phyloP scores from a whole-genome alignment of 1,140 invertebrate species.

The Drosophila pectinifera region DNA sequence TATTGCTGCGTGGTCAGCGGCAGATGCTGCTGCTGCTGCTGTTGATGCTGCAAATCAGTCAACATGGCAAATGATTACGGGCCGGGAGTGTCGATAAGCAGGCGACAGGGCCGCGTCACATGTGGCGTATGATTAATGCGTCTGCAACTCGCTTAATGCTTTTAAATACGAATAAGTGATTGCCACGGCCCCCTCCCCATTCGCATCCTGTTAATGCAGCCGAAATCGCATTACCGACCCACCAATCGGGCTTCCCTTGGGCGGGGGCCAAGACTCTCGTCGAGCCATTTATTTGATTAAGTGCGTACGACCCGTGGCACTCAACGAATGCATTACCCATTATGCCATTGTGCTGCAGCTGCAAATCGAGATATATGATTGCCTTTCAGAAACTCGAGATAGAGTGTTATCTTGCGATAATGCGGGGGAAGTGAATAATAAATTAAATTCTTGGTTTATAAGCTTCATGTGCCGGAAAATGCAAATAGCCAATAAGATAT shows the following conservation, averaged over 20 bases:
- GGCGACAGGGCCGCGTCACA: constrained; percentile 34
- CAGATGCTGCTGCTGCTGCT: constrained; percentile 25
- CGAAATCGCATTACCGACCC: constrained; percentile 37
- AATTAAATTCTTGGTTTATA: neutral
- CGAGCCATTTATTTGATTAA: constrained; percentile 41
- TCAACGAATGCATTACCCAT: constrained; percentile 18
- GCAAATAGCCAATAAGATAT: neutral
- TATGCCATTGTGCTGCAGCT: constrained; percentile 4
- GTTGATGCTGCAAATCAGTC: constrained; percentile 52
- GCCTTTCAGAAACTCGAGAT: neutral
- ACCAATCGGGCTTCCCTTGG: neutral
- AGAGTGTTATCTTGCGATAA: neutral
- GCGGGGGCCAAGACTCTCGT: constrained; percentile 3
- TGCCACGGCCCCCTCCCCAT: constrained; percentile 5
- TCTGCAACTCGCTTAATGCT: constrained; percentile 55
- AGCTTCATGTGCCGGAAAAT: too few relatives aligned
- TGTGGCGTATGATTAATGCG: constrained; percentile 69
- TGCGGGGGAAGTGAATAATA: neutral
- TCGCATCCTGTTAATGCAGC: constrained; percentile 44
- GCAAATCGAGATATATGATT: constrained; percentile 9
- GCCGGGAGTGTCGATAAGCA: constrained; percentile 50
- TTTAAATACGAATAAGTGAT: constrained; percentile 66
- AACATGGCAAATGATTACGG: constrained; percentile 45
- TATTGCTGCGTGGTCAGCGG: constrained; percentile 27
- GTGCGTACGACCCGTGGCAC: constrained; percentile 3